Evolutionary conservation across 2,113 vertebrate species (phyloP), one percentile per base, ranked within the genome.

Genomic region (Poeciliopsis retropinna): DNA sequence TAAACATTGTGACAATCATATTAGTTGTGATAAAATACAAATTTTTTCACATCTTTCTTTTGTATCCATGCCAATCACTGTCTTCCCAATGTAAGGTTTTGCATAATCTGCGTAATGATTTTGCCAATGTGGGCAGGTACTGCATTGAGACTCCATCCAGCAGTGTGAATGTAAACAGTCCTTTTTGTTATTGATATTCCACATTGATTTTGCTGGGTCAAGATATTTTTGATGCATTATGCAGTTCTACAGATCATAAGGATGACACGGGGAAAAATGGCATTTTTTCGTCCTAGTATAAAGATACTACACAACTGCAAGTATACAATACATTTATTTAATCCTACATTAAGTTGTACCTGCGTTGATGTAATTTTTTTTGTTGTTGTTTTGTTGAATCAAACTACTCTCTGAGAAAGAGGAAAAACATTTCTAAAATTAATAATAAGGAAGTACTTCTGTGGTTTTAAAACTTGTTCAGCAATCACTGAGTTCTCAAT

Each of bases 371-470:
- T 22, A 29, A n/a, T 67, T 64, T 69, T 60, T 39, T 39, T 39
- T 1, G 32, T 30, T 47, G 44, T 19, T 47, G 44, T 1, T 29
- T 30, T 47, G 44, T 19, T 47, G 44, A 37, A 37, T 32, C 51
- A 32, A 0, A 64, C 11, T 7, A 60, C 62, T 28, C 10, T 70
- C 37, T 64, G 37, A 67, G 68, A 79, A 77, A 73, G 34, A 65
- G 29, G 37, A 34, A 64, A 66, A 64, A 6, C 3, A 73, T 41
- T 83, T 86, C n/a, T 22, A 71, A 65, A 64, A 70, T 51, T 13
- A 82, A 79, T 60, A 31, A 0, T 3, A 39, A 63, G 34, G 37
- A 64, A 64, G 30, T 78, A 76, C 71, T 72, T 78, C 3, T 78
- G 77, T 75, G 75, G 69, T 72, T 69, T 41, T 62, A 6, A 75